Percentiles rank a stretch among this genome's conserved stretches.
These are phyloP conservation scores for Dipodomys merriami DNA, from an alignment of 2,113 vertebrate genomes.

Conservation along the genomic window DNA sequence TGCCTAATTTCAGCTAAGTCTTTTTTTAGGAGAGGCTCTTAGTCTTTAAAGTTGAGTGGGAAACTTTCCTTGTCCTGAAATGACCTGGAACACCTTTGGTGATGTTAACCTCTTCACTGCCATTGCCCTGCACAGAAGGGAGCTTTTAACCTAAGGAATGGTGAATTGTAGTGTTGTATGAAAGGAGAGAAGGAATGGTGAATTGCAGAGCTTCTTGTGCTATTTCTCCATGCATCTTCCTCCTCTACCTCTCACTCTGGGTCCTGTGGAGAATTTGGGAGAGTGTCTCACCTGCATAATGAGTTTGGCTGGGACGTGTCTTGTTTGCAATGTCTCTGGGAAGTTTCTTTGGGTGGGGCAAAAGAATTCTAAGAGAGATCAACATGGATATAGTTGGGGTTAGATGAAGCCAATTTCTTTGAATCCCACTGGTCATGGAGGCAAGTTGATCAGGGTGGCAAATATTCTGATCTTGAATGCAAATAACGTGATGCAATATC, in stretches of 20 bases:
- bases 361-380: neutral
- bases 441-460: neutral
- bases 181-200: neutral
- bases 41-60: neutral
- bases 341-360: neutral
- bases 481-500: slow-evolving; percentile 19
- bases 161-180: neutral
- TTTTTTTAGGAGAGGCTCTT: slow-evolving; percentile 45
- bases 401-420: slow-evolving; percentile 30
- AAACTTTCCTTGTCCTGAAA: slow-evolving; percentile 1
- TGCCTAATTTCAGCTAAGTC: slow-evolving; percentile 37
- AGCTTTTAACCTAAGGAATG: neutral
- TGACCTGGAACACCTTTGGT: neutral
- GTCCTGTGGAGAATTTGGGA: neutral
- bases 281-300: neutral
- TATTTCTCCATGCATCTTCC: neutral
- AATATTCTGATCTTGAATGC: neutral
- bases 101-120: neutral
- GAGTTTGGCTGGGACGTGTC: neutral
- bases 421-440: neutral
- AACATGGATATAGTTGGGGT: neutral
- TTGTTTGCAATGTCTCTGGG: slow-evolving; percentile 16
- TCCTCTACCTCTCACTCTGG: neutral
- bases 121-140: neutral
- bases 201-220: neutral